Conservation (phyloP, 2,888 invertebrate genomes). For the Tetranychus piercei region DNA sequence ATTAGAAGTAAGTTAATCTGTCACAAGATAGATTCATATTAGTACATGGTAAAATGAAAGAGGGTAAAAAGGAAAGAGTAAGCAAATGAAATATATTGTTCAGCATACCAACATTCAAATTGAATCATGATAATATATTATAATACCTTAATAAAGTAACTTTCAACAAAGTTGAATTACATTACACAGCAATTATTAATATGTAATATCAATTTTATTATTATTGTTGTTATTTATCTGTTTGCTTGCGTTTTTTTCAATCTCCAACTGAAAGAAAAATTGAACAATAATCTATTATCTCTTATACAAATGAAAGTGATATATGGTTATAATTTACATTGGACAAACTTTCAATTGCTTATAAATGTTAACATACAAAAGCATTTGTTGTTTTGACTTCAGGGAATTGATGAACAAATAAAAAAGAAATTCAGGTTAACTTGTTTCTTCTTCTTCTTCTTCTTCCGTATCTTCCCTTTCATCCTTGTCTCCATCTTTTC, state of each 20-base stretch:
- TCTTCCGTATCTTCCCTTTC: neutral
- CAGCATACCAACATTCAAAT: neutral
- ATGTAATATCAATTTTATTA: too few relatives aligned
- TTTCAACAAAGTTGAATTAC: too few relatives aligned
- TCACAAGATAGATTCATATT: neutral
- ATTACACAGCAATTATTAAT: too few relatives aligned
- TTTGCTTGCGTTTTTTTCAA: too few relatives aligned
- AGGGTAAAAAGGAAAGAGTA: neutral
- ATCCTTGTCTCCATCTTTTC: neutral
- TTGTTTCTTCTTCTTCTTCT: neutral
- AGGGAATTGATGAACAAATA: neutral
- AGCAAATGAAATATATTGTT: neutral
- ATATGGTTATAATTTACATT: neutral
- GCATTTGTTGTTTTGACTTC: neutral
- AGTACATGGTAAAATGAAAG: neutral
- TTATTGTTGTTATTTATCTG: too few relatives aligned
- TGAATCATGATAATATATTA: too few relatives aligned
- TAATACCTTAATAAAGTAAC: too few relatives aligned
- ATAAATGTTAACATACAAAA: neutral
- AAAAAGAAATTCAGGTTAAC: too few relatives aligned
- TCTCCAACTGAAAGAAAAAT: neutral
- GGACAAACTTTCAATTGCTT: neutral
- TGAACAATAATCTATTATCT: neutral
- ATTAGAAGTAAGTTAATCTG: neutral
- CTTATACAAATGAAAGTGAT: neutral